Conservation (phyloP, 1,140 invertebrate genomes). For the Drosophila mayri region DNA sequence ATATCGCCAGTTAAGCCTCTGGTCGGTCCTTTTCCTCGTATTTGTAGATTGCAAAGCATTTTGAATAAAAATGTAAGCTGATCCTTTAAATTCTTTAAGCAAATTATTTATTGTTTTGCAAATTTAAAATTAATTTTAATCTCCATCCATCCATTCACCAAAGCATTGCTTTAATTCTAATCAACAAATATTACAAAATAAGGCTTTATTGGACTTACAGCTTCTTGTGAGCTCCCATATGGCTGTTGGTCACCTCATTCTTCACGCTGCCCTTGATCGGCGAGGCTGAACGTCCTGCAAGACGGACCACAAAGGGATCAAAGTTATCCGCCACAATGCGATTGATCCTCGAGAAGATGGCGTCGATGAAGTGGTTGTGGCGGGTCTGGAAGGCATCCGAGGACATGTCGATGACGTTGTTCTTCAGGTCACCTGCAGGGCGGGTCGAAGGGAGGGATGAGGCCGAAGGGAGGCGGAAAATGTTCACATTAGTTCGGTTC, state of each 20-base stretch:
- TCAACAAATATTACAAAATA: background rate
- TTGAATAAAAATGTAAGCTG: background rate
- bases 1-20: background rate
- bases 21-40: background rate
- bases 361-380: slow-evolving; percentile 93
- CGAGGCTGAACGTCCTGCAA: slow-evolving; percentile 87
- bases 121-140: background rate
- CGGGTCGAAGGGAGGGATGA: background rate
- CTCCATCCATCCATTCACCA: background rate
- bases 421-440: slow-evolving; percentile 79
- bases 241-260: slow-evolving; percentile 38
- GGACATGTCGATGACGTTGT: slow-evolving; percentile 84
- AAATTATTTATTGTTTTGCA: background rate
- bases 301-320: slow-evolving; percentile 92
- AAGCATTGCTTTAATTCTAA: background rate
- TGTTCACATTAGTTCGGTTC: slow-evolving; percentile 49
- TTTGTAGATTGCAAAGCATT: background rate
- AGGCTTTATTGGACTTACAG: slow-evolving; percentile 63
- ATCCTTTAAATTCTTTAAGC: background rate
- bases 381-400: slow-evolving; percentile 81
- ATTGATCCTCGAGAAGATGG: slow-evolving; percentile 91
- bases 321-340: slow-evolving; percentile 91
- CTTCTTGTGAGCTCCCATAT: slow-evolving; percentile 66
- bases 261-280: slow-evolving; percentile 35
- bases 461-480: slow-evolving; percentile 17